These are phyloP conservation scores for Drosophila persimilis DNA, from an alignment of 1,140 invertebrate genomes.

Conservation along the genomic window DNA sequence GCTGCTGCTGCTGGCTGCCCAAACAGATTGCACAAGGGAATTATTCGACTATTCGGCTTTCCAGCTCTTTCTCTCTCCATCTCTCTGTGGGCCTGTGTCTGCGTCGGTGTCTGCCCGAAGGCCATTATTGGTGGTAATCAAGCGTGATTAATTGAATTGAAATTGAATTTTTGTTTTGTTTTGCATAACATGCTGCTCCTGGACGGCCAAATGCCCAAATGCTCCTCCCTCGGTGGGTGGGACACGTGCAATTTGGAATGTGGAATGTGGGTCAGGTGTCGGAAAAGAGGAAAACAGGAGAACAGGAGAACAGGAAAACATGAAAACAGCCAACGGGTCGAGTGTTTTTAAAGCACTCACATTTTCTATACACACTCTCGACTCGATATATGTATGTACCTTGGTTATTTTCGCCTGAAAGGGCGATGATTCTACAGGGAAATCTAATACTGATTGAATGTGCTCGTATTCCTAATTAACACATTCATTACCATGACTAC, in stretches of 20 bases:
- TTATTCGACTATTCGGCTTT: constrained; percentile 3
- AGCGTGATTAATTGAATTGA: constrained; percentile 65
- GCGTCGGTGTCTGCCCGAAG: constrained; percentile 4
- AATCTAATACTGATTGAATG: too few relatives aligned
- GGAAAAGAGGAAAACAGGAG: too few relatives aligned
- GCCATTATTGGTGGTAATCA: constrained; percentile 62
- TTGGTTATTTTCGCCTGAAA: too few relatives aligned
- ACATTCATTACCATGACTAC: too few relatives aligned
- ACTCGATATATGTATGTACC: too few relatives aligned
- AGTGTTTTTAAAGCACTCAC: too few relatives aligned
- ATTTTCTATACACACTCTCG: too few relatives aligned
- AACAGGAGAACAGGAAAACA: too few relatives aligned
- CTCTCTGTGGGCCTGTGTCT: background rate
- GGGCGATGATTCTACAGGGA: too few relatives aligned
- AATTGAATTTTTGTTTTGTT: constrained; percentile 64
- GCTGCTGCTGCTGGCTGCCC: constrained; percentile 11
- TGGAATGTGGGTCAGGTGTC: background rate
- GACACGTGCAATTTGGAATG: background rate
- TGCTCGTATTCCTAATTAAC: too few relatives aligned
- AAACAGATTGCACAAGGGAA: background rate
- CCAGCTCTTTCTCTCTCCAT: constrained; percentile 25
- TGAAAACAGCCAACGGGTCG: too few relatives aligned
- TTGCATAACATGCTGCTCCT: constrained; percentile 36
- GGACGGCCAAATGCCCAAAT: constrained; percentile 6
- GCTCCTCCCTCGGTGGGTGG: background rate